Evolutionary conservation across 1,140 invertebrate genomes (phyloP).

Genomic region (Penaeus chinensis): DNA sequence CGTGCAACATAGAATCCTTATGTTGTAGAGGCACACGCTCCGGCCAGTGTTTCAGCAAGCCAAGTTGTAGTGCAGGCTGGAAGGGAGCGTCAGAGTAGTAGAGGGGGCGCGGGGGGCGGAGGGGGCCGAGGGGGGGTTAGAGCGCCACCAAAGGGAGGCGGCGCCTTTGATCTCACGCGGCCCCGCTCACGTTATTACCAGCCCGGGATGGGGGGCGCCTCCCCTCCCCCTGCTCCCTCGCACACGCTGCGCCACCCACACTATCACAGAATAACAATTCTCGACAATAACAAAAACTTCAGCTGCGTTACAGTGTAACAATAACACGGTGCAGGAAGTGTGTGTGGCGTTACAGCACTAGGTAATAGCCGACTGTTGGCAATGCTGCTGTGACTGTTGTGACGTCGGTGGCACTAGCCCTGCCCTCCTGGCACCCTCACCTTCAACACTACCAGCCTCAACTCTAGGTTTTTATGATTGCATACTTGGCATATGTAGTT

Average conservation of each 20-base stretch:
- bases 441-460: no score
- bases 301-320: constrained; percentile 27
- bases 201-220: constrained; percentile 25
- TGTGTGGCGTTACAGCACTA: no score
- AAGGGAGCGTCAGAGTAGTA: neutral
- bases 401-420: neutral
- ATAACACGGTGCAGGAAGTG: neutral
- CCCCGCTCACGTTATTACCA: constrained; percentile 60
- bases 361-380: neutral
- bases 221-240: neutral
- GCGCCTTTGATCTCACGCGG: constrained; percentile 56
- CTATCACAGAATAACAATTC: no score
- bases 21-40: no score
- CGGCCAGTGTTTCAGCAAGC: no score
- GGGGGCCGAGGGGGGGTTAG: constrained; percentile 10
- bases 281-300: neutral
- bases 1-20: no score
- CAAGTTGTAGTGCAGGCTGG: constrained; percentile 14
- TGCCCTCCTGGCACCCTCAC: no score
- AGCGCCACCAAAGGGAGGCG: constrained; percentile 54
- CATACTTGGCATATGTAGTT: neutral
- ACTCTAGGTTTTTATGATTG: no score
- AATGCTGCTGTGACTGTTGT: neutral
- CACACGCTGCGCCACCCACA: no score
- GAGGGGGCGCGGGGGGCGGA: neutral